A percentile compares a stretch with the other conserved stretches of the same genome.
These are phyloP conservation scores for Calephelis nemesis DNA, from an alignment of 1,140 invertebrate genomes.

Conservation along the genomic window DNA sequence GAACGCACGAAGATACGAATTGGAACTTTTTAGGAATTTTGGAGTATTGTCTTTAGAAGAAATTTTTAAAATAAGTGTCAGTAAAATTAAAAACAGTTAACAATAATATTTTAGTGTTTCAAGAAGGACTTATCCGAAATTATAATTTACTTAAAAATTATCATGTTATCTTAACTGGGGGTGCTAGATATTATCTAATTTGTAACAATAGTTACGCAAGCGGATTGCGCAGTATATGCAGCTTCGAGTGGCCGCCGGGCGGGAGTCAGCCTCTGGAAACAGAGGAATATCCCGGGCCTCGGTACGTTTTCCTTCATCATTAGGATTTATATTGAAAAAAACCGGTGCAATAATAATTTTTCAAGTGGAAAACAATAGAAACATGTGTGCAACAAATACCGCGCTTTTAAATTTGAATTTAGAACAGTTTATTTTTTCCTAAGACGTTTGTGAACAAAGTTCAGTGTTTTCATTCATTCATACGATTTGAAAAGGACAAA, in stretches of 20 bases:
- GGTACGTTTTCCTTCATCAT: conserved; percentile 27
- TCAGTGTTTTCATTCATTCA: conserved; percentile 5
- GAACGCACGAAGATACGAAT: too few species aligned
- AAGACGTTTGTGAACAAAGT: conserved; percentile 31
- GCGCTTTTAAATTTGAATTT: conserved; percentile 43
- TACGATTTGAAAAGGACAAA: background rate
- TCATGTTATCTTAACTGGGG: conserved; percentile 1
- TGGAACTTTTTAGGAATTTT: too few species aligned
- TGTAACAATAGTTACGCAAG: conserved; percentile 73
- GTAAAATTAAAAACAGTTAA: too few species aligned
- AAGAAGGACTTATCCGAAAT: background rate
- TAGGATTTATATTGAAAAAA: conserved; percentile 3
- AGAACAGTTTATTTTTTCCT: conserved; percentile 37
- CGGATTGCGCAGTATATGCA: conserved; percentile 56
- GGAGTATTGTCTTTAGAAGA: too few species aligned
- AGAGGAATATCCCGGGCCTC: conserved; percentile 51
- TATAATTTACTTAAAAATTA: background rate
- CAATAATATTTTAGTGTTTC: too few species aligned
- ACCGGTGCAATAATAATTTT: background rate
- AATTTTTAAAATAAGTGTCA: too few species aligned
- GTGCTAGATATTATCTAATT: conserved; percentile 45
- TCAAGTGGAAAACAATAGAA: background rate
- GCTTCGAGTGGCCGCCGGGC: conserved; percentile 51
- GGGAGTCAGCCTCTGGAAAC: conserved; percentile 62
- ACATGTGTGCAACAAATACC: conserved; percentile 19